Conservation (phyloP, 1,140 invertebrate genomes). For the Metaphire vulgaris region DNA sequence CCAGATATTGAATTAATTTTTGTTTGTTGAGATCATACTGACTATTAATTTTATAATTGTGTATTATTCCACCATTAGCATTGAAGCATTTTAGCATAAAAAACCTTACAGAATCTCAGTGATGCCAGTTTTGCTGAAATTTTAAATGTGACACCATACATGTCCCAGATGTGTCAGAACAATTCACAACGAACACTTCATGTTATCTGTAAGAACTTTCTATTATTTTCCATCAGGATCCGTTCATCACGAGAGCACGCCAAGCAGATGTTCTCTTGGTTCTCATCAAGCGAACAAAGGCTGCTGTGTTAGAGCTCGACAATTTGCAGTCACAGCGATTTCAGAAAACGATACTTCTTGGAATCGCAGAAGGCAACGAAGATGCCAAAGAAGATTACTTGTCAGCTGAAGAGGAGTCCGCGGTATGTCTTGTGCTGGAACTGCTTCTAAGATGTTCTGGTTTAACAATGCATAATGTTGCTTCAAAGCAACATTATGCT, state of each 20-base stretch:
- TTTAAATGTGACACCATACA: too few species aligned
- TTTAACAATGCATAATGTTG: background rate
- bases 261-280: slow-evolving; percentile 82
- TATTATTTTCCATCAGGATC: too few species aligned
- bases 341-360: slow-evolving; percentile 69
- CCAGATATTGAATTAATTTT: too few species aligned
- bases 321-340: slow-evolving; percentile 76
- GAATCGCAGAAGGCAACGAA: slow-evolving; percentile 34
- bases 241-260: slow-evolving; percentile 74
- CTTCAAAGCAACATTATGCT: background rate
- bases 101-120: too few species aligned
- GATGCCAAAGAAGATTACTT: slow-evolving; percentile 24
- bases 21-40: too few species aligned
- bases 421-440: background rate
- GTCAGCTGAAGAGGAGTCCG: slow-evolving; percentile 10
- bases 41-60: too few species aligned
- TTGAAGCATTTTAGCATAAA: too few species aligned
- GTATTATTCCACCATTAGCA: too few species aligned
- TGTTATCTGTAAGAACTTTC: too few species aligned
- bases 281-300: slow-evolving; percentile 92
- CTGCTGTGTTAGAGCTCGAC: slow-evolving; percentile 92
- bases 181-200: too few species aligned
- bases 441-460: background rate
- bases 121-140: too few species aligned
- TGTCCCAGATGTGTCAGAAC: too few species aligned